Evolutionary conservation across 2,113 vertebrate species (phyloP).

Genomic region (Grallaria varia): DNA sequence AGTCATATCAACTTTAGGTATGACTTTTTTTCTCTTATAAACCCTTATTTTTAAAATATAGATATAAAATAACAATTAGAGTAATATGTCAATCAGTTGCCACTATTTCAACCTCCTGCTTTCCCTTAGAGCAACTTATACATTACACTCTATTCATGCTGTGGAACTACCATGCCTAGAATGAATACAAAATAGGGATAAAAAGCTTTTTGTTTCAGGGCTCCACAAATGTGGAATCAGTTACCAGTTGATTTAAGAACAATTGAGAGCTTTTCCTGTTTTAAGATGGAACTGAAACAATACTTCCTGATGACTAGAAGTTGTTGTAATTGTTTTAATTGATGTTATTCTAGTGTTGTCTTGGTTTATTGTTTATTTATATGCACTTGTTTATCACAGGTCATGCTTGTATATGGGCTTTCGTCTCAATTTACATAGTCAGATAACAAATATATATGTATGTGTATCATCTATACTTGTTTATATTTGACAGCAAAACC

Average conservation of each 20-base stretch:
- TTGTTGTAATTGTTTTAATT: constrained; percentile 75
- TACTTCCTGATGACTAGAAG: constrained; percentile 73
- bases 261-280: constrained; percentile 74
- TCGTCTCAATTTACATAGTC: constrained; percentile 66
- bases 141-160: constrained; percentile 38
- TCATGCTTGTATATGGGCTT: constrained; percentile 71
- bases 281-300: constrained; percentile 76
- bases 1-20: not conserved
- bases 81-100: not conserved
- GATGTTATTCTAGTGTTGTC: constrained; percentile 74
- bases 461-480: constrained; percentile 60
- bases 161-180: constrained; percentile 34
- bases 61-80: constrained; percentile 16
- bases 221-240: constrained; percentile 74
- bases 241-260: constrained; percentile 75
- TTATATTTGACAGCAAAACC: constrained; percentile 70
- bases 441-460: constrained; percentile 53
- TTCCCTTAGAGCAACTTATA: constrained; percentile 36
- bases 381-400: constrained; percentile 68
- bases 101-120: constrained; percentile 31
- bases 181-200: constrained; percentile 68
- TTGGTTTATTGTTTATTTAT: constrained; percentile 75
- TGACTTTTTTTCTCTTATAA: not conserved
- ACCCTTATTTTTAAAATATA: not conserved
- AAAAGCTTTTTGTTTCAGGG: constrained; percentile 73